Evolutionary conservation across 2,888 invertebrate genomes (phyloP).

Genomic region (Acleris laterana): DNA sequence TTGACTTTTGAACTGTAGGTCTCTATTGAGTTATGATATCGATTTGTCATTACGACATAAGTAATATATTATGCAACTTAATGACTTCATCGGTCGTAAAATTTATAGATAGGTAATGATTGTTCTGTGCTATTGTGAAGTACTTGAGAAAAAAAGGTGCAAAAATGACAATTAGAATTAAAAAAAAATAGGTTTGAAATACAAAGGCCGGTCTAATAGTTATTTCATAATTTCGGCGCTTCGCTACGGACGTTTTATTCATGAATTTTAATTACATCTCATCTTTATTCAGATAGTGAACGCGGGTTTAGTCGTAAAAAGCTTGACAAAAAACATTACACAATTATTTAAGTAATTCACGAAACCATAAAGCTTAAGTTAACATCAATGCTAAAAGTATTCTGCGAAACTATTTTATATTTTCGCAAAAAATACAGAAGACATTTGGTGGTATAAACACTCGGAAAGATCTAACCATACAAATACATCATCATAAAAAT

Average conservation of each 20-base stretch:
- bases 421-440: no score
- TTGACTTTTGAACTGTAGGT: slow-evolving; percentile 28
- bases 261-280: slow-evolving; percentile 40
- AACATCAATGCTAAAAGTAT: no score
- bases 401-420: no score
- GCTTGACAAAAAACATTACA: not conserved
- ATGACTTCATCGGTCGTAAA: not conserved
- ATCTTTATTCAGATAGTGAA: slow-evolving; percentile 39
- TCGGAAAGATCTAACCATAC: not conserved
- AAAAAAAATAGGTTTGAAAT: no score
- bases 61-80: slow-evolving; percentile 17
- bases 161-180: not conserved
- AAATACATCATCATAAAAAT: not conserved
- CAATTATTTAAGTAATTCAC: not conserved
- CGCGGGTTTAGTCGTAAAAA: slow-evolving; percentile 1
- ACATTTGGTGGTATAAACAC: no score
- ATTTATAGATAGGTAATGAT: not conserved
- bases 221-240: slow-evolving; percentile 30
- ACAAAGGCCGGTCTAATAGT: slow-evolving; percentile 19
- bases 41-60: slow-evolving; percentile 22
- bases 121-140: not conserved
- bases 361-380: not conserved
- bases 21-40: slow-evolving; percentile 16
- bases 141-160: not conserved
- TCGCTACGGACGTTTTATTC: slow-evolving; percentile 24